A percentile compares a stretch with the other conserved stretches of the same genome.
Conservation (phyloP, 1,140 invertebrate species). For the Leptopilina boulardi region DNA sequence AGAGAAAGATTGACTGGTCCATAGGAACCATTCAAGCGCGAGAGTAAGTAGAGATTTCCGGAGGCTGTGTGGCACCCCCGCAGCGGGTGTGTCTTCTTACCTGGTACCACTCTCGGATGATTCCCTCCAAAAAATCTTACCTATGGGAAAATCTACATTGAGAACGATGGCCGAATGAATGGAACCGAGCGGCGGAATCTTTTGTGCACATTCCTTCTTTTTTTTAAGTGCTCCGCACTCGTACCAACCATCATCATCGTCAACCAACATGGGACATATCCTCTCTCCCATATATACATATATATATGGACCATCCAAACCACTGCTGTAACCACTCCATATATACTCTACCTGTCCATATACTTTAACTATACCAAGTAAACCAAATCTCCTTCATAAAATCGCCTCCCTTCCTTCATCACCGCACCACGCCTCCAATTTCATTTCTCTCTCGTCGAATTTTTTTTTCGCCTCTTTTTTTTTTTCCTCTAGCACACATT, state of each 20-base stretch:
- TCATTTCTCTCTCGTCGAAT: neutral
- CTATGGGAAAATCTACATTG: conserved; percentile 70
- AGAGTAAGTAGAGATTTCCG: conserved; percentile 74
- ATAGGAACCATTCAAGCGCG: conserved; percentile 64
- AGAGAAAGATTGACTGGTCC: conserved; percentile 33
- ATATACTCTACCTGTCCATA: conserved; percentile 28
- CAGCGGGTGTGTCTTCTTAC: conserved; percentile 58
- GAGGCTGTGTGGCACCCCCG: conserved; percentile 60
- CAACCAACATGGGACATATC: conserved; percentile 17
- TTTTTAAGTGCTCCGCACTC: conserved; percentile 33
- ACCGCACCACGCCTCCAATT: conserved; percentile 35
- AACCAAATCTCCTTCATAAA: conserved; percentile 30
- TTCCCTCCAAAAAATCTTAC: conserved; percentile 46
- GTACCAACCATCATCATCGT: neutral
- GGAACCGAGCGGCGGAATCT: conserved; percentile 56
- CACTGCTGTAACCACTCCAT: neutral
- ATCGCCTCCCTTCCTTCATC: conserved; percentile 34
- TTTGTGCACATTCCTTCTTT: conserved; percentile 63
- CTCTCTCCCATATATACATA: neutral
- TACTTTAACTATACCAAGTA: conserved; percentile 16
- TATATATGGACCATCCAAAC: neutral
- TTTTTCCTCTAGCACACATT: neutral
- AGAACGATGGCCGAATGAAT: conserved; percentile 64
- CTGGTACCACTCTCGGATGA: conserved; percentile 48
- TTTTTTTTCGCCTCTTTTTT: neutral